A percentile compares a stretch with the other conserved stretches of the same genome.
Conservation (phyloP, 1,140 invertebrate genomes). For the Drosophila melanogaster region DNA sequence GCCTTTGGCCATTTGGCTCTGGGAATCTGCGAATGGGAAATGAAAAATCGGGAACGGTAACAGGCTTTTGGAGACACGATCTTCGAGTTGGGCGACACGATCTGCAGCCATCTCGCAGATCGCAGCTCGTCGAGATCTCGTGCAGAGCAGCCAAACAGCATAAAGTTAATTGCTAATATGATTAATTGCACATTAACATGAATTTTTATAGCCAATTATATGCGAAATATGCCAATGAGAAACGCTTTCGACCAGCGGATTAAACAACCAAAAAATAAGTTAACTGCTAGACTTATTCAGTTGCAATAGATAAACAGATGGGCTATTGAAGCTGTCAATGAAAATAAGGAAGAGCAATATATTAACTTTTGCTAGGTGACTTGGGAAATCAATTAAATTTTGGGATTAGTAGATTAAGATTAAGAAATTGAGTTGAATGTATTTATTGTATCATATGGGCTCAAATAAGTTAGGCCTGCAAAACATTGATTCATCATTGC, state of each 20-base stretch:
- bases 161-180: constrained; percentile 84
- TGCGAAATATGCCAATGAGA: constrained; percentile 78
- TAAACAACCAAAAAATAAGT: constrained; percentile 3
- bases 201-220: constrained; percentile 83
- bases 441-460: too few species aligned
- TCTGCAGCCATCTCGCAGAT: constrained; percentile 47
- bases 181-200: constrained; percentile 84
- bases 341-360: neutral
- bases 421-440: too few species aligned
- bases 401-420: too few species aligned
- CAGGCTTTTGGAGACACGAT: constrained; percentile 72
- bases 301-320: neutral
- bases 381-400: neutral
- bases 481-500: neutral
- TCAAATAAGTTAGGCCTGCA: neutral
- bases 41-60: constrained; percentile 41
- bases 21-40: constrained; percentile 36
- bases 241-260: constrained; percentile 27
- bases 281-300: neutral
- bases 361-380: neutral
- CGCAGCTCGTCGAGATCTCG: constrained; percentile 60
- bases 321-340: neutral
- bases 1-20: constrained; percentile 31
- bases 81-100: constrained; percentile 53
- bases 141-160: constrained; percentile 76